Evolutionary conservation across 2,888 invertebrate genomes (phyloP).

Genomic region (Sinopyrophorus schimmeli): DNA sequence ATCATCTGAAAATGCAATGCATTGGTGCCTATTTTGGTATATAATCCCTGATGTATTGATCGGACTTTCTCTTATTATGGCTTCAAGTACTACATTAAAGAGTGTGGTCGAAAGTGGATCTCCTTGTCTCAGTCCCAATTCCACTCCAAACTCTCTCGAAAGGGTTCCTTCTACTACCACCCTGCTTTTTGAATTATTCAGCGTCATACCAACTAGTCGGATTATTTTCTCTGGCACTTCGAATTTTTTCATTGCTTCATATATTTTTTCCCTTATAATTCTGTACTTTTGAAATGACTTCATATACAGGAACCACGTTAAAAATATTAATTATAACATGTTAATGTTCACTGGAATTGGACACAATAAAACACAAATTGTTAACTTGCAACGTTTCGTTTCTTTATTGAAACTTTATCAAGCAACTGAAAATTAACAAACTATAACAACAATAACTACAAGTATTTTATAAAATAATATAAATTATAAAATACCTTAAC

Average conservation of each 20-base stretch:
- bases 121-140: neutral
- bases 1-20: neutral
- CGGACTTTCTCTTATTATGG: constrained; percentile 6
- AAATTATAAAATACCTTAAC: no score
- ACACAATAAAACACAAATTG: no score
- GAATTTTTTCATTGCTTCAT: constrained; percentile 1
- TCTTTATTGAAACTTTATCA: no score
- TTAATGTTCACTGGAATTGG: no score
- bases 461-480: no score
- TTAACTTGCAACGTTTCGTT: no score
- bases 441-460: no score
- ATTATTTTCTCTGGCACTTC: constrained; percentile 1
- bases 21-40: constrained; percentile 1
- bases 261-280: no score
- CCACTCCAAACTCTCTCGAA: constrained; percentile 2
- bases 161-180: neutral
- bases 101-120: constrained; percentile 2
- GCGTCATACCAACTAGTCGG: neutral
- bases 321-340: no score
- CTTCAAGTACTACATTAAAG: constrained; percentile 3
- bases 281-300: no score
- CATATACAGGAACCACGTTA: no score
- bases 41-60: constrained; percentile 7
- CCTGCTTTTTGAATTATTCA: neutral
- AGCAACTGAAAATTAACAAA: no score